A percentile compares a stretch with the other conserved stretches of the same genome.
phyloP scores from a whole-genome alignment of 2,888 invertebrate species.

The Patella pellucida region DNA sequence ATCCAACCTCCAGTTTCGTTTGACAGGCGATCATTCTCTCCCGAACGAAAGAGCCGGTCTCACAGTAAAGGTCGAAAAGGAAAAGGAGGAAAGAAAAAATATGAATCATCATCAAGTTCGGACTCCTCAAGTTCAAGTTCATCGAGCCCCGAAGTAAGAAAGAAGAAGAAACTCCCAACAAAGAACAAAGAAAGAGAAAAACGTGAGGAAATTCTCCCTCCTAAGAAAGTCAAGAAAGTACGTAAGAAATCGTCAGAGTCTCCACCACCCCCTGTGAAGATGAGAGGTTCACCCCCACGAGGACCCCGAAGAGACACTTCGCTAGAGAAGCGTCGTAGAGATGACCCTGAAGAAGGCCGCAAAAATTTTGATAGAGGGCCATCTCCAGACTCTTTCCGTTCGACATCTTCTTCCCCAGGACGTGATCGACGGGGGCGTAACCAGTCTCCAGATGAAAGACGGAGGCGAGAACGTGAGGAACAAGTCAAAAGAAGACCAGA shows the following conservation, averaged over 20 bases:
- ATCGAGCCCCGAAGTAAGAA: conserved; percentile 28
- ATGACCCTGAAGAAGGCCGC: background rate
- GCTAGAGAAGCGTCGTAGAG: conserved; percentile 22
- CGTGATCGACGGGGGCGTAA: conserved; percentile 13
- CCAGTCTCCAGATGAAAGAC: conserved; percentile 16
- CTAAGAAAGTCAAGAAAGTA: background rate
- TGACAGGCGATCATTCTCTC: background rate
- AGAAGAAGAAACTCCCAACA: conserved; percentile 11
- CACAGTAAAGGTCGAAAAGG: conserved; percentile 35
- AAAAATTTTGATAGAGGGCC: background rate
- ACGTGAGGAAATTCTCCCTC: background rate
- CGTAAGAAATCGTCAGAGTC: conserved; percentile 28
- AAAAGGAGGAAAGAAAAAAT: conserved; percentile 33
- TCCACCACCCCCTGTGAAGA: conserved; percentile 31
- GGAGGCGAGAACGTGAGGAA: conserved; percentile 18
- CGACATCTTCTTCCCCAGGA: conserved; percentile 15
- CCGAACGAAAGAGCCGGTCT: conserved; percentile 28
- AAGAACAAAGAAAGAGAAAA: conserved; percentile 29
- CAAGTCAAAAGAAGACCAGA: conserved; percentile 14
- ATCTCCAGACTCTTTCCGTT: conserved; percentile 18
- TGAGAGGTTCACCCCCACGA: conserved; percentile 35
- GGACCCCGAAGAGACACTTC: conserved; percentile 24
- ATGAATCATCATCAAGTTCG: background rate
- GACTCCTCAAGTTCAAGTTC: background rate
- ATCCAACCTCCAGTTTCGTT: background rate